phyloP scores from a whole-genome alignment of 2,888 invertebrate species.

The Thumatha senex region DNA sequence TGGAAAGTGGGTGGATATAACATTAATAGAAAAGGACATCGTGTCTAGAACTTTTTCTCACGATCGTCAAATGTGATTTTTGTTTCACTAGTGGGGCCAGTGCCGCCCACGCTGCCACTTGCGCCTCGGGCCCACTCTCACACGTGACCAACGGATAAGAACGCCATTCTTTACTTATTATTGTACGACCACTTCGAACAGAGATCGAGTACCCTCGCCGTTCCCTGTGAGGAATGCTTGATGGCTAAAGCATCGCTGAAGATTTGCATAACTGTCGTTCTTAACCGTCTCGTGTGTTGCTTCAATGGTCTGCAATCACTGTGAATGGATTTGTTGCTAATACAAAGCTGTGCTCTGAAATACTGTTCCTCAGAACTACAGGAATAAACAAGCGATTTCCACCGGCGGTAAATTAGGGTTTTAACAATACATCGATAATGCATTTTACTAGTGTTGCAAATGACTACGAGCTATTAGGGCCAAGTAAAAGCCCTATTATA shows the following conservation, averaged over 20 bases:
- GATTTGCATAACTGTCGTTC: constrained; percentile 67
- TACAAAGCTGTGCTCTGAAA: constrained; percentile 36
- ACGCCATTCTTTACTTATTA: constrained; percentile 58
- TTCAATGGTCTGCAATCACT: constrained; percentile 57
- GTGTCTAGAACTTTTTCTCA: constrained; percentile 59
- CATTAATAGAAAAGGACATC: constrained; percentile 43
- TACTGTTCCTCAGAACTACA: constrained; percentile 45
- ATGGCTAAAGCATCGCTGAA: constrained; percentile 52
- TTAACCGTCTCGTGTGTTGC: constrained; percentile 53
- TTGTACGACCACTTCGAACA: constrained; percentile 44
- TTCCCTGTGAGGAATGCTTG: constrained; percentile 48
- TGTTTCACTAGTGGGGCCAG: constrained; percentile 36
- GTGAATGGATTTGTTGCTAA: constrained; percentile 44
- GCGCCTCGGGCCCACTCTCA: constrained; percentile 67
- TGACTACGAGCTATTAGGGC: neutral
- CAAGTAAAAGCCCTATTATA: too few species aligned
- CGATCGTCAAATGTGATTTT: constrained; percentile 55
- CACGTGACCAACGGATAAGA: constrained; percentile 66
- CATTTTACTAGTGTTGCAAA: too few species aligned
- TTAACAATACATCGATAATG: constrained; percentile 22
- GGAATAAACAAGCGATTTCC: constrained; percentile 31
- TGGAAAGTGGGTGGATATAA: too few species aligned
- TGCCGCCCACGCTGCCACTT: constrained; percentile 75
- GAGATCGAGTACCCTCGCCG: constrained; percentile 54
- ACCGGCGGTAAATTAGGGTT: constrained; percentile 24